Evolutionary conservation across 1,140 invertebrate species (phyloP), one percentile per base, ranked within the genome.

Genomic region (Bacillus rossius): DNA sequence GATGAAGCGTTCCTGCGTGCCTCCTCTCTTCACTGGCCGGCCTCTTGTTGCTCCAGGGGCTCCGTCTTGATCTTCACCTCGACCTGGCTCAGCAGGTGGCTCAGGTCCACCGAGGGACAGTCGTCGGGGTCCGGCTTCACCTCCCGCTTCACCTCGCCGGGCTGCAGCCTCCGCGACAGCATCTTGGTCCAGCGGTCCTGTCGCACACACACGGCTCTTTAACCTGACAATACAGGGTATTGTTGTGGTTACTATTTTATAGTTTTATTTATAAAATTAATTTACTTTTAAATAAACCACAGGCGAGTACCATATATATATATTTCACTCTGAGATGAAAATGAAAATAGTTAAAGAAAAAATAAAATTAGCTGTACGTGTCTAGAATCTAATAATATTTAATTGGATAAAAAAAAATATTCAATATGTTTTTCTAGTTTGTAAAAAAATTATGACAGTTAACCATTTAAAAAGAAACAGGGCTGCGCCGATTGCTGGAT

Each of bases 41-140:
- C n/a, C n/a, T 59, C 57, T 17, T 17, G 29, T 26, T 65, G 55
- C 52, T 68, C 65, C 22, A 47, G 55, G 10, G 65, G 64, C 57
- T 68, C 68, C 23, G 65, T 69, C 59, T 68, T 68, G 14, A 69
- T 69, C 59, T 65, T 68, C 7, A 69, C 68, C 61, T 69, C 68
- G 1, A 69, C 68, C 54, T 68, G 64, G 55, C 63, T 65, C 8
- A 69, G 56, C 17, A 68, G 59, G 38, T 65, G 49, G 53, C 45
- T 59, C 41, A 51, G 51, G 47, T 61, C 60, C 25, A 51, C 8
- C 3, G 64, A 38, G 14, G 45, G 19, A n/a, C 52, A 55, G 48
- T 16, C 20, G 26, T 62, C 60, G 8, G 47, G 57, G 23, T 64
- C 63, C 19, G 40, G 47, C 57, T 66, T 64, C 16, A 64, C 61